These are phyloP conservation scores for Trinorchestia longiramus DNA, from an alignment of 1,140 invertebrate genomes.

Conservation along the genomic window DNA sequence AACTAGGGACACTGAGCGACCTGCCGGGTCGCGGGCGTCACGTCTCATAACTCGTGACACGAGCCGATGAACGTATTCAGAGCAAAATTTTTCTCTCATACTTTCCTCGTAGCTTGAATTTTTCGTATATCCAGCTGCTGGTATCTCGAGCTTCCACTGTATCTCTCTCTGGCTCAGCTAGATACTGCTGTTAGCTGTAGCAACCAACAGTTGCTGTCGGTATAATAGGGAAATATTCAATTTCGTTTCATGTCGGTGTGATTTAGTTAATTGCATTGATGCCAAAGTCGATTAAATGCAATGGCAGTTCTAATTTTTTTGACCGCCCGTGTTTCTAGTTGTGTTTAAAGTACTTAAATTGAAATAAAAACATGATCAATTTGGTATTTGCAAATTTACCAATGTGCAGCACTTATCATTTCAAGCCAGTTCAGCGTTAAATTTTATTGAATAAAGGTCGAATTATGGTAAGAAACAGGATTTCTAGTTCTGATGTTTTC, in stretches of 20 bases:
- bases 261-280: not conserved
- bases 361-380: not conserved
- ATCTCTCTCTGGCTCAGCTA: not conserved
- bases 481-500: not conserved
- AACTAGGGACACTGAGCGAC: too few relatives aligned
- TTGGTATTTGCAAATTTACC: not conserved
- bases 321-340: not conserved
- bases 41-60: too few relatives aligned
- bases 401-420: not conserved
- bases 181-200: not conserved
- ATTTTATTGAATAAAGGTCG: not conserved
- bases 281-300: too few relatives aligned
- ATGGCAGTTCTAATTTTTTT: not conserved
- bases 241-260: not conserved
- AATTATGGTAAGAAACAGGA: not conserved
- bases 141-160: too few relatives aligned
- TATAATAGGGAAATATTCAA: not conserved
- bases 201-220: not conserved
- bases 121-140: too few relatives aligned
- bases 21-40: too few relatives aligned
- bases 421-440: not conserved
- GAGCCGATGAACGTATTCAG: too few relatives aligned
- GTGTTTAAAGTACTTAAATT: not conserved
- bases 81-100: too few relatives aligned
- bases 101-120: too few relatives aligned